phyloP scores from a whole-genome alignment of 1,140 invertebrate species.

The Procambarus virginalis region DNA sequence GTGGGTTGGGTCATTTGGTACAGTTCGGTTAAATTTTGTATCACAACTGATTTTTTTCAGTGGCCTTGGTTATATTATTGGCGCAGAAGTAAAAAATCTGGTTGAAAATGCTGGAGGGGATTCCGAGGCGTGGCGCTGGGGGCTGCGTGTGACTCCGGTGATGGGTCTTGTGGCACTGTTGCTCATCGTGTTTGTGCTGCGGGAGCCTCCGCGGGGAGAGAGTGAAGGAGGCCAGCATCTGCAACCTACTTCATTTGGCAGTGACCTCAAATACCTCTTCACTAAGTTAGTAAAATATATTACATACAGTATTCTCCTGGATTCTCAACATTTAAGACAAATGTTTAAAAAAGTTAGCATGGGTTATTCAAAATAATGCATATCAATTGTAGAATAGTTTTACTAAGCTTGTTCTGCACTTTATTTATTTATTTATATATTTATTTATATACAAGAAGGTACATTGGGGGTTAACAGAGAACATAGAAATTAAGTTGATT shows the following conservation, averaged over 20 bases:
- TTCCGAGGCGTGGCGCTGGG: slow-evolving; percentile 87
- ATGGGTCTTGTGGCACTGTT: slow-evolving; percentile 89
- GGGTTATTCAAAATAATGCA: too few species aligned
- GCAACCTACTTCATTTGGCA: slow-evolving; percentile 61
- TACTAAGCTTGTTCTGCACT: too few species aligned
- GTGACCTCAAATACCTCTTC: slow-evolving; percentile 29
- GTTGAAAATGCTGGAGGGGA: slow-evolving; percentile 71
- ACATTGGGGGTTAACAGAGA: too few species aligned
- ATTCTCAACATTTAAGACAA: too few species aligned
- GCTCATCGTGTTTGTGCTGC: slow-evolving; percentile 85
- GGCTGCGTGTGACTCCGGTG: slow-evolving; percentile 91
- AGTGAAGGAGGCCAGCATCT: slow-evolving; percentile 83
- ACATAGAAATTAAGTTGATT: too few species aligned
- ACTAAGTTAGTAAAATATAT: slow-evolving; percentile 32
- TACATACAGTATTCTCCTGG: too few species aligned
- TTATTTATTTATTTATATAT: too few species aligned
- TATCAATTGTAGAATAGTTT: too few species aligned
- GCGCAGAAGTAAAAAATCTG: slow-evolving; percentile 85
- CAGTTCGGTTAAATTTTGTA: too few species aligned
- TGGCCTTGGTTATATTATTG: slow-evolving; percentile 96
- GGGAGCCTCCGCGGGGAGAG: slow-evolving; percentile 91
- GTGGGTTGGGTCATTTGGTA: too few species aligned
- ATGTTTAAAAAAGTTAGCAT: too few species aligned
- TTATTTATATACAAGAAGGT: too few species aligned
- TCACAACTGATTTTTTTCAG: slow-evolving; percentile 74